Evolutionary conservation across 2,113 vertebrate genomes (phyloP).

Genomic region (Orycteropus afer): DNA sequence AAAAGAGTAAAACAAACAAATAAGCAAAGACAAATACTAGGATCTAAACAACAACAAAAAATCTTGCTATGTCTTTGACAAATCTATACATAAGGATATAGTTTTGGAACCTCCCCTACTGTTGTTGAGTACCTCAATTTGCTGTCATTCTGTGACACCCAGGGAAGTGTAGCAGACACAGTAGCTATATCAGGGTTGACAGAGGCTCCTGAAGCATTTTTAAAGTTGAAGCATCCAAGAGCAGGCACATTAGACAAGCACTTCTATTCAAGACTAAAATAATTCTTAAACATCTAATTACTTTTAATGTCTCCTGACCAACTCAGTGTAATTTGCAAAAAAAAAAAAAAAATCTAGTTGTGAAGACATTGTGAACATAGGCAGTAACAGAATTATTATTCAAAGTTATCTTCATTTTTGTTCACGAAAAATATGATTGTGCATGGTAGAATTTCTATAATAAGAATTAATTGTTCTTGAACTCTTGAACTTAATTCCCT

Average conservation of each 20-base stretch:
- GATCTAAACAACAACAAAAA: constrained; percentile 33
- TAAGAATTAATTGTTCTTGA: not conserved
- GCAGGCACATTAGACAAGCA: not conserved
- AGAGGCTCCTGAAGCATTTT: not conserved
- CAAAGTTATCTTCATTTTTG: not conserved
- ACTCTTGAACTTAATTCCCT: no score
- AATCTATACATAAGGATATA: not conserved
- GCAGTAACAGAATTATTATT: not conserved
- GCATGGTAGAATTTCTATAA: not conserved
- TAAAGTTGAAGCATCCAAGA: not conserved
- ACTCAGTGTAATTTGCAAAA: not conserved
- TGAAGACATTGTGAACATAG: constrained; percentile 2
- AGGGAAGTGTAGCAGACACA: not conserved
- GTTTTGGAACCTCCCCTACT: not conserved
- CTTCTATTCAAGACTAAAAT: constrained; percentile 28
- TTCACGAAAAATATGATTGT: not conserved
- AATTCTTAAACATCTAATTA: not conserved
- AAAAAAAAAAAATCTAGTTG: not conserved
- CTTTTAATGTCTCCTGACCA: constrained; percentile 6
- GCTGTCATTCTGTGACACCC: not conserved
- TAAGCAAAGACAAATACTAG: not conserved
- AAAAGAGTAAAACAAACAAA: not conserved
- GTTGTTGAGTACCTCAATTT: not conserved
- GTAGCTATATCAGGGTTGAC: not conserved
- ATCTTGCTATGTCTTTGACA: not conserved